Base-by-base conservation (phyloP, 2,888 invertebrate species). In the Eupithecia insigniata region DNA sequence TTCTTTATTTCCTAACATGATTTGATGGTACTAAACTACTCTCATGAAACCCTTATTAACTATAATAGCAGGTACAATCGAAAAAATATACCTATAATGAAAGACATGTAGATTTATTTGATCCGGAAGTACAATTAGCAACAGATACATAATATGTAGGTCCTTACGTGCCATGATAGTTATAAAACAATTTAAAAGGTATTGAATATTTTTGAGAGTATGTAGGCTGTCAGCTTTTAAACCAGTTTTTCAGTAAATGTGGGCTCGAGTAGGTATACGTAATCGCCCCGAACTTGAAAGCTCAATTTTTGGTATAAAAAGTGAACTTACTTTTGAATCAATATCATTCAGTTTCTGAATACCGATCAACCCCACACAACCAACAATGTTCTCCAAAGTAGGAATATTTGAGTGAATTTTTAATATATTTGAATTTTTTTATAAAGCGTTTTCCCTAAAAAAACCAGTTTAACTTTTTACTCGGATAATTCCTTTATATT, bases 351-450 rank as follows among this genome's bases (percentile, higher is more conserved):
- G 75, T 82, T 71, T 70, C 64, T 69, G 72, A 64, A 72, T 80
- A 79, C 74, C 77, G 75, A 79, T 76, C 79, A 80, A 77, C 81
- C 79, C 81, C 80, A 83, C 76, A 76, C 75, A 72, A 76, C 65
- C 76, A 85, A 84, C 68, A 89, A 62, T 90, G 89, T 82, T 85
- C 73, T 83, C 79, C 43, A 87, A 86, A 85, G 89, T 89, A 74
- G 87, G 82, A 72, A 36, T 64, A 62, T 32, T 66, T 58, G 3
- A 32, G 7, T 61, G 32, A 7, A 30, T 26, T 66, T 58, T 66
- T 2, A n/a, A 51, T 22, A n/a, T 34, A n/a, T 18, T 18, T 32
- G 32, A 32, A 30, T 12, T 14, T 14, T 58, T 10, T 58, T 16
- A 4, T 26, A 58, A 58, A 58, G 58, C 28, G 14, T 2, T 58